phyloP scores from a whole-genome alignment of 1,140 invertebrate genomes.

The Conopomorpha cramerella region DNA sequence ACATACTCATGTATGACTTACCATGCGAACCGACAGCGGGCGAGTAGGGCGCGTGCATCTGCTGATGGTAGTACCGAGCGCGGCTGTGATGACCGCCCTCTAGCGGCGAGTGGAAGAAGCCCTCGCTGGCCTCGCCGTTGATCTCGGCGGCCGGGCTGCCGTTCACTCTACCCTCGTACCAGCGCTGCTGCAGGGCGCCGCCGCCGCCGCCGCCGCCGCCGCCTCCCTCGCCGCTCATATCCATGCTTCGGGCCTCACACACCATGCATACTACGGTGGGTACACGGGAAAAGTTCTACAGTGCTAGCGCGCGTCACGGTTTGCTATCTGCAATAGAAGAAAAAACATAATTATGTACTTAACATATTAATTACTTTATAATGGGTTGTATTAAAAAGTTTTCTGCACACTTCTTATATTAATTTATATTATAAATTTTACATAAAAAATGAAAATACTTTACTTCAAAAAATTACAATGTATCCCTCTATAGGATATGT shows the following conservation, averaged over 20 bases:
- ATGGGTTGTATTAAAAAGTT: too few relatives aligned
- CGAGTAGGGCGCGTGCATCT: slow-evolving; percentile 57
- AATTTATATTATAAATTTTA: too few relatives aligned
- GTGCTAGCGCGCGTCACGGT: too few relatives aligned
- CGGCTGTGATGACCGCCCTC: slow-evolving; percentile 55
- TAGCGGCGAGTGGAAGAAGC: slow-evolving; percentile 56
- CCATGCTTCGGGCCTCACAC: slow-evolving; percentile 43
- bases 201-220: slow-evolving; percentile 29
- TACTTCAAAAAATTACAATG: too few relatives aligned
- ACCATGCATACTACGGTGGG: slow-evolving; percentile 58
- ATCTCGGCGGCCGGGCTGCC: slow-evolving; percentile 52
- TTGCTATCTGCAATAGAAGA: too few relatives aligned
- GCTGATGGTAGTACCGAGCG: slow-evolving; percentile 57
- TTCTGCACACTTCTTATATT: too few relatives aligned
- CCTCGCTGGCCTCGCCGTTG: slow-evolving; percentile 27
- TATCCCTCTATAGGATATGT: too few relatives aligned
- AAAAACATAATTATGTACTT: too few relatives aligned
- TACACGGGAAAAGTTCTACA: too few relatives aligned
- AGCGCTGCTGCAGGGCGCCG: slow-evolving; percentile 48
- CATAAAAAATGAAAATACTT: too few relatives aligned
- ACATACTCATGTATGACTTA: too few relatives aligned
- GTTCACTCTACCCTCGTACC: slow-evolving; percentile 56
- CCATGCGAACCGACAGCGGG: slow-evolving; percentile 52
- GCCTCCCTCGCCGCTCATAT: slow-evolving; percentile 56
- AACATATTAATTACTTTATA: too few relatives aligned